Percentiles rank a stretch among this genome's conserved stretches.
Conservation (phyloP, 1,140 invertebrate species). For the Venustaconcha ellipsiformis region DNA sequence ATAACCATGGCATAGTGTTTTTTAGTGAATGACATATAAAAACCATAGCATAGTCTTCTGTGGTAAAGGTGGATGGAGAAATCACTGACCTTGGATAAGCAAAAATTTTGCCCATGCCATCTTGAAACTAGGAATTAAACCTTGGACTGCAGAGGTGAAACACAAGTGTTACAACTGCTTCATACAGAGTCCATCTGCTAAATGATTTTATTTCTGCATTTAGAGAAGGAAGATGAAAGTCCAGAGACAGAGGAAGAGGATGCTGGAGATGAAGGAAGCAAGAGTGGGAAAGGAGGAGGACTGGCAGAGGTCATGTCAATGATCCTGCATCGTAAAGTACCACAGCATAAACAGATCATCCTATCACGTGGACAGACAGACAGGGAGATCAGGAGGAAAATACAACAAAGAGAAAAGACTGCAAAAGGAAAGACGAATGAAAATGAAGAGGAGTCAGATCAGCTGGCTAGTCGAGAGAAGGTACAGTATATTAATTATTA, state of each 20-base stretch:
- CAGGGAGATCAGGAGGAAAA: constrained; percentile 69
- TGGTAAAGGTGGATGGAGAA: too few species aligned
- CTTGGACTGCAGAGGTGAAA: too few species aligned
- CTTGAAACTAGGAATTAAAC: too few species aligned
- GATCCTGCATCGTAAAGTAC: constrained; percentile 80
- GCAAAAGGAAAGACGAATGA: neutral
- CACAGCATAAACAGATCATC: constrained; percentile 82
- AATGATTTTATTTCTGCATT: too few species aligned
- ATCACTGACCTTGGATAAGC: too few species aligned
- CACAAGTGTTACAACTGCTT: too few species aligned
- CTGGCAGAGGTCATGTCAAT: constrained; percentile 72
- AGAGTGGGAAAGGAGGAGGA: constrained; percentile 44
- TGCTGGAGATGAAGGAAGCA: constrained; percentile 5
- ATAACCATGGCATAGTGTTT: too few species aligned
- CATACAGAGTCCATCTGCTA: too few species aligned
- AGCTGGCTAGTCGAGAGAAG: constrained; percentile 27
- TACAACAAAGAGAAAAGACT: constrained; percentile 59
- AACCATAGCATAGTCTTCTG: too few species aligned
- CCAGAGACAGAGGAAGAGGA: constrained; percentile 15
- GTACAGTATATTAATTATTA: constrained; percentile 5
- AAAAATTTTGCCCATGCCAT: too few species aligned
- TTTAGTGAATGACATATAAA: too few species aligned
- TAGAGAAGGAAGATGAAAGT: neutral
- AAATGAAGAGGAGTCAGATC: neutral
- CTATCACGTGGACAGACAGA: constrained; percentile 72